Conservation (phyloP, 2,113 vertebrate genomes). For the human region DNA sequence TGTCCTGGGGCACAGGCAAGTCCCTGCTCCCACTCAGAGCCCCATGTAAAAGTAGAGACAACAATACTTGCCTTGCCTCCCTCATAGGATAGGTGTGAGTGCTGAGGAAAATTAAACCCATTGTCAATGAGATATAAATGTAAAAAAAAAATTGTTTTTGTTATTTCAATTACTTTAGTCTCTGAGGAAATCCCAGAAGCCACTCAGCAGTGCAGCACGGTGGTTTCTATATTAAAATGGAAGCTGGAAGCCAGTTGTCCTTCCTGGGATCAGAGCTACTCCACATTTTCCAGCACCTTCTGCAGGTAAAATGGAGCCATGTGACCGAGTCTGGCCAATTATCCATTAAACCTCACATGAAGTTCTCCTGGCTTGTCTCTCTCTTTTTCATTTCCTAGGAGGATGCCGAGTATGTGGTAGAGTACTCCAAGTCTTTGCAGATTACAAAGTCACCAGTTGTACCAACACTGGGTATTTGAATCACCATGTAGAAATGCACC, state of each 20-base stretch:
- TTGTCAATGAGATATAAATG: neutral
- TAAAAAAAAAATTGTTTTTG: neutral
- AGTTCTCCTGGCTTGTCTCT: neutral
- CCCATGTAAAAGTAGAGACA: neutral
- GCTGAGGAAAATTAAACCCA: neutral
- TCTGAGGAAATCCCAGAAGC: neutral
- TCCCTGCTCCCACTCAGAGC: neutral
- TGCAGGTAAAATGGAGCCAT: neutral
- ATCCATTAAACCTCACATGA: neutral
- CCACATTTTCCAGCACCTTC: neutral
- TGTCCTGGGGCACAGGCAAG: neutral
- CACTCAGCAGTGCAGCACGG: accelerated
- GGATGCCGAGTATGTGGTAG: too few relatives aligned
- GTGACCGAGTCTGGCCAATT: neutral
- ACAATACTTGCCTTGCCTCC: too few relatives aligned
- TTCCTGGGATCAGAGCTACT: neutral
- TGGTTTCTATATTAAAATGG: neutral
- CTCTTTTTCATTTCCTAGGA: neutral
- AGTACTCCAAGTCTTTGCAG: neutral
- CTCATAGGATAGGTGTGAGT: neutral
- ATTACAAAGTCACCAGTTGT: neutral
- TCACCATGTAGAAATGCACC: accelerated
- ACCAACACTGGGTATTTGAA: neutral
- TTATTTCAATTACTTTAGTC: neutral
- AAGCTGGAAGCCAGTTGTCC: neutral